Conservation (phyloP, 2,113 vertebrate species). For the Arenaria interpres region DNA sequence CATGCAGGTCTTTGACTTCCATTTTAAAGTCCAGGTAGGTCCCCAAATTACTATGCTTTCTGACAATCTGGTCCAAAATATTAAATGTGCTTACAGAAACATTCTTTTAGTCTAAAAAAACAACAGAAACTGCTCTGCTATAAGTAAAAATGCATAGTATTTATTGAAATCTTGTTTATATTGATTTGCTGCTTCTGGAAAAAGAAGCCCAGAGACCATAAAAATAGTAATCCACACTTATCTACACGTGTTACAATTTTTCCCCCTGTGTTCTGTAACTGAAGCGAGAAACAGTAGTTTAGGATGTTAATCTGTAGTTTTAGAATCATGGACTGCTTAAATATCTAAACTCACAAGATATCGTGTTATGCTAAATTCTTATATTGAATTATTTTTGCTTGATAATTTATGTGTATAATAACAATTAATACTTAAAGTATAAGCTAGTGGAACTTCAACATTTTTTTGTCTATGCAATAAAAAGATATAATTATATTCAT, state of each 20-base stretch:
- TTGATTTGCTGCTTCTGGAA: neutral
- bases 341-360: neutral
- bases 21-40: neutral
- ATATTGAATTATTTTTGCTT: neutral
- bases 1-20: neutral
- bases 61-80: neutral
- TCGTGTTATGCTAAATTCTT: neutral
- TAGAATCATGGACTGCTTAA: neutral
- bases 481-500: neutral
- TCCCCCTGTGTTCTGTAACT: neutral
- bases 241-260: neutral
- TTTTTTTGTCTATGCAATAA: neutral
- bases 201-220: neutral
- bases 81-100: neutral
- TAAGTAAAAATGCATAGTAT: neutral
- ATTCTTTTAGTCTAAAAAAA: neutral
- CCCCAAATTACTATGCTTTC: neutral
- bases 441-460: neutral
- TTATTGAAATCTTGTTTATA: neutral
- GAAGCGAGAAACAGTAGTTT: neutral
- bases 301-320: neutral
- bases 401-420: neutral
- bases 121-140: neutral
- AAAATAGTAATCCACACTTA: neutral
- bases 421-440: neutral